Base-by-base conservation (phyloP, 2,888 invertebrate species). In the Orthosia gothica region DNA sequence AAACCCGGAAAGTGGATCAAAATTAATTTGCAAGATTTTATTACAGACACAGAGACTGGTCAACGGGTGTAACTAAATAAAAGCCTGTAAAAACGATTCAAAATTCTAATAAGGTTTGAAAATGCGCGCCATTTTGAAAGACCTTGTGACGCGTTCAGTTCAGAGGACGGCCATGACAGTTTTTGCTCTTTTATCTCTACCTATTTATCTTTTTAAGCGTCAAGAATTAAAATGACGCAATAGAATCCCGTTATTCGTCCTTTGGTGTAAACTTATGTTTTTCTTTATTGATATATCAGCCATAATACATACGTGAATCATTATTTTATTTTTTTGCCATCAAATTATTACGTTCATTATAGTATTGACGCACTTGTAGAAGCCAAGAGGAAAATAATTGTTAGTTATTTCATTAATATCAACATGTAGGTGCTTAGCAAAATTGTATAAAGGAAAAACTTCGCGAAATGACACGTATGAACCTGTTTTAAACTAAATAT, bases 211-310 rank as follows among this genome's bases (percentile, higher is more conserved):
- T 66, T 67, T 50, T 57, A 15, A 16, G 20, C 5, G 26, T 26
- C 57, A 50, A 26, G n/a, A 69, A 50, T 20, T 0, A 7, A 55
- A 61, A 79, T 76, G 80, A 79, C 57, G 57, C 23, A 62, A 73
- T 23, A 3, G 5, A 2, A 15, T 73, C 1, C 80, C 76, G 76
- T 73, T 79, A 79, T 72, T 52, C 61, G 79, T 67, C 67, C 66
- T 74, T 62, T 40, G 32, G 18, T 20, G 18, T 9, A 15, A 16
- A 47, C 5, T n/a, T 16, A n/a, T 20, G 15, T 18, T 69, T 55
- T 74, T 49, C 5, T 40, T 40, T 32, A 23, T 16, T 32, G 26
- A 58, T 3, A 70, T 13, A 59, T 5, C 26, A 32, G 3, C 16
- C 2, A 2, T 49, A n/a, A 3, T 11, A 12, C 16, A 32, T 12